Base-by-base conservation (phyloP, 2,113 vertebrate genomes). In the Mobula hypostoma region DNA sequence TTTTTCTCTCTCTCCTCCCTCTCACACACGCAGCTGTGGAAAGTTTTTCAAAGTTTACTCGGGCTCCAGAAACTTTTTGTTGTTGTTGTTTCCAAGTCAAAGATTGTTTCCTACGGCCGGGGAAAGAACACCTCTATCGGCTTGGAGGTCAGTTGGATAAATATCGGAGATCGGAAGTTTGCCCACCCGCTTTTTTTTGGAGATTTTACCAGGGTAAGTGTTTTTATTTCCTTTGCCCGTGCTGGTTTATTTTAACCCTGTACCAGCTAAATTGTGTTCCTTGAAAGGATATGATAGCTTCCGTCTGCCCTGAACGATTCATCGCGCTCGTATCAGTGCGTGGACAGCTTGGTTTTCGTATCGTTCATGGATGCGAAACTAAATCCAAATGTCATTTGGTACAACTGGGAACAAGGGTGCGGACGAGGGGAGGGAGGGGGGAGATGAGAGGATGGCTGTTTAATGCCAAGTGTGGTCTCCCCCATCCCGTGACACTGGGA, bases 201-300 rank as follows among this genome's bases (percentile, higher is more conserved):
- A 32, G 14, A 12, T 66, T 90, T 90, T 19, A 68, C 61, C 14
- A 17, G 85, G 85, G 85, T 90, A 90, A 90, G 85, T 90, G 85
- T 32, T 66, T 66, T 4, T 5, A 19, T 2, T 15, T n/a, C 29
- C 48, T 48, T 77, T 79, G 77, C 5, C 72, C 5, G 32, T 7
- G 58, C 14, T 14, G 2, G 0, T n/a, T 88, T 32, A 88, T 17
- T 63, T 7, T 61, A 7, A 15, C 4, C 0, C 11, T 66, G 48
- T 11, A 15, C 4, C 12, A 40, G 36, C 40, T 58, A 1, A 83
- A 48, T 19, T 80, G 78, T 85, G 48, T 61, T n/a, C 61, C 63
- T n/a, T 63, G 58, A 15, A n/a, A 29, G 11, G 29, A 7, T n/a
- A n/a, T 32, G 14, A 5, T 9, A 56, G 24, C 21, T 12, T 2